phyloP scores from a whole-genome alignment of 2,113 vertebrate genomes.

The Morone saxatilis region DNA sequence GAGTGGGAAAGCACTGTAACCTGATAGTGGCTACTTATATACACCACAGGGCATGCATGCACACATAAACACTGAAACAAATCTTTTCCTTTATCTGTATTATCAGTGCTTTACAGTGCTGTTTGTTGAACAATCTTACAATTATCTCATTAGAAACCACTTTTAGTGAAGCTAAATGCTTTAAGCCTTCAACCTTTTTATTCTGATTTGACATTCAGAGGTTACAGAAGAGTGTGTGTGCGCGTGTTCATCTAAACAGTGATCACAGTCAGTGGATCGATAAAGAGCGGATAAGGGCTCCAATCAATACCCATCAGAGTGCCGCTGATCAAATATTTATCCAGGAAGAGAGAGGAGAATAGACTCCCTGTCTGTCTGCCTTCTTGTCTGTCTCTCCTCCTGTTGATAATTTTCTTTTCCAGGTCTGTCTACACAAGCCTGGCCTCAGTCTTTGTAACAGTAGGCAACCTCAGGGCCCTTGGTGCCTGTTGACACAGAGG shows the following conservation, averaged over 20 bases:
- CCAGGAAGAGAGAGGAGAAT: slow-evolving; percentile 67
- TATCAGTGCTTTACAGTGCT: slow-evolving; percentile 14
- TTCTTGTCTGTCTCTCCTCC: neutral
- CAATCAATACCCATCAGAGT: slow-evolving; percentile 87
- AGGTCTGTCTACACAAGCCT: slow-evolving; percentile 14
- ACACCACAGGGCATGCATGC: slow-evolving; percentile 21
- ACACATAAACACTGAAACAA: slow-evolving; percentile 13
- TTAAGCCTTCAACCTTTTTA: slow-evolving; percentile 55
- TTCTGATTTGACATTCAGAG: slow-evolving; percentile 56
- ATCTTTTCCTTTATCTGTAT: slow-evolving; percentile 34
- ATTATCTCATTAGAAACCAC: slow-evolving; percentile 55
- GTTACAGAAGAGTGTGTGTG: slow-evolving; percentile 28
- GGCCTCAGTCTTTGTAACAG: slow-evolving; percentile 27
- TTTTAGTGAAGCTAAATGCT: slow-evolving; percentile 38
- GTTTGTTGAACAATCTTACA: slow-evolving; percentile 10
- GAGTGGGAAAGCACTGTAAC: slow-evolving; percentile 57
- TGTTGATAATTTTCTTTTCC: slow-evolving; percentile 24
- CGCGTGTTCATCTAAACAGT: slow-evolving; percentile 63
- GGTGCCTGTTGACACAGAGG: slow-evolving; percentile 30
- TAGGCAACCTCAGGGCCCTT: slow-evolving; percentile 29
- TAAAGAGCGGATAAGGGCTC: slow-evolving; percentile 72
- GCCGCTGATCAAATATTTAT: slow-evolving; percentile 93
- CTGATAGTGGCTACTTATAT: slow-evolving; percentile 41
- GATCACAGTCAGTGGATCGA: slow-evolving; percentile 71
- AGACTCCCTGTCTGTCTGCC: slow-evolving; percentile 60